A percentile compares a stretch with the other conserved stretches of the same genome.
Conservation (phyloP, 2,113 vertebrate species). For the Malurus elegans region DNA sequence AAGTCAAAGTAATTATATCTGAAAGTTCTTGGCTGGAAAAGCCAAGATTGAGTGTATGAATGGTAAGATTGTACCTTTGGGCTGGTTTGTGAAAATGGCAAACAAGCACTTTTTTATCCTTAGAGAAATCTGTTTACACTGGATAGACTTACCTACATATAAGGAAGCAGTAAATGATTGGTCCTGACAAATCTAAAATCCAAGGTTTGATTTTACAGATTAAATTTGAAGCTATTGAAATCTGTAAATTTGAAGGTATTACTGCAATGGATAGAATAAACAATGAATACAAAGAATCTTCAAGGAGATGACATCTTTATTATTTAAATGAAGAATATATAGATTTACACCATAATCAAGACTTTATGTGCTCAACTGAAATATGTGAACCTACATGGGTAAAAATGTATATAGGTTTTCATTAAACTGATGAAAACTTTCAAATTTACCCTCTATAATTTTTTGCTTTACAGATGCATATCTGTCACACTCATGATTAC, state of each 20-base stretch:
- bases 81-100: background rate
- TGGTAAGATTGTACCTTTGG: background rate
- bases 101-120: background rate
- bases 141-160: background rate
- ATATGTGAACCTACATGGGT: background rate
- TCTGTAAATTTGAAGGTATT: background rate
- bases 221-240: background rate
- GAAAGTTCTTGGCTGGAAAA: background rate
- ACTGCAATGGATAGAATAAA: background rate
- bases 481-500: slow-evolving; percentile 70
- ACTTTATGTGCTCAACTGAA: slow-evolving; percentile 34
- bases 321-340: background rate
- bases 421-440: slow-evolving; percentile 32
- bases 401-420: slow-evolving; percentile 7
- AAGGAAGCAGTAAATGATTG: background rate
- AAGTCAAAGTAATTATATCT: background rate
- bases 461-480: slow-evolving; percentile 46
- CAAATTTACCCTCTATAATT: background rate
- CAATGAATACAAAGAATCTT: background rate
- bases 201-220: background rate
- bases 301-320: background rate
- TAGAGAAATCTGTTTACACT: background rate
- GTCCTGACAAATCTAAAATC: background rate
- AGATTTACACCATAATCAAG: background rate
- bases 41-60: background rate